Evolutionary conservation across 2,888 invertebrate genomes (phyloP), one percentile per base, ranked within the genome.

Genomic region (Syrista parreyssii): DNA sequence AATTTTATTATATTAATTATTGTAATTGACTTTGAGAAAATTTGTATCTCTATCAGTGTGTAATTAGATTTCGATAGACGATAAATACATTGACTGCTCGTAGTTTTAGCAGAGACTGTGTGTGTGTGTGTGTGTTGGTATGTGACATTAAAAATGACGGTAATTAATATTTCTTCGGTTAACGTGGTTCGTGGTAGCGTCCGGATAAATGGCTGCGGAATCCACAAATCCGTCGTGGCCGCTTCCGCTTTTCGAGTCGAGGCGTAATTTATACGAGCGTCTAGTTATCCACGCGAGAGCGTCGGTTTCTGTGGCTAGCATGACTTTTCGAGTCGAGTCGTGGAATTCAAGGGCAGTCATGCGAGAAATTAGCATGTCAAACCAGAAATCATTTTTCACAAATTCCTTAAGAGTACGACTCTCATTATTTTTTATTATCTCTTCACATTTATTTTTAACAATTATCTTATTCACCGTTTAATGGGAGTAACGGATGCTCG

Each of bases 151-250:
- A 36, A 40, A 71, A 68, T 34, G 36, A 40, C 75, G 69, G 74
- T 75, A 69, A 77, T 74, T 77, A 75, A 77, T 77, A 75, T 36
- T 36, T 69, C 40, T 55, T 55, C 55, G 55, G 55, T 55, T 55
- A 55, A 55, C 55, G 55, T 23, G 74, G 31, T 36, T 31, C 68
- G 32, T 6, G 33, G 35, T 31, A 75, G 31, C 75, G 71, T 69
- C 34, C 69, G 36, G 30, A 74, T 74, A 77, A 74, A 68, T 75
- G 74, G 69, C 74, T 33, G 36, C 40, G 69, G 77, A 75, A 74
- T 77, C 77, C 77, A 77, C 77, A 77, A 77, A 77, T 77, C 77
- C 75, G 77, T 77, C 77, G 77, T 74, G 74, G 69, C 68, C 74
- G 75, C 71, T 77, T 75, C 74, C 77, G 68, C 36, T 71, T 31